phyloP scores from a whole-genome alignment of 2,113 vertebrate species.

The Microcebus lehilahytsara region DNA sequence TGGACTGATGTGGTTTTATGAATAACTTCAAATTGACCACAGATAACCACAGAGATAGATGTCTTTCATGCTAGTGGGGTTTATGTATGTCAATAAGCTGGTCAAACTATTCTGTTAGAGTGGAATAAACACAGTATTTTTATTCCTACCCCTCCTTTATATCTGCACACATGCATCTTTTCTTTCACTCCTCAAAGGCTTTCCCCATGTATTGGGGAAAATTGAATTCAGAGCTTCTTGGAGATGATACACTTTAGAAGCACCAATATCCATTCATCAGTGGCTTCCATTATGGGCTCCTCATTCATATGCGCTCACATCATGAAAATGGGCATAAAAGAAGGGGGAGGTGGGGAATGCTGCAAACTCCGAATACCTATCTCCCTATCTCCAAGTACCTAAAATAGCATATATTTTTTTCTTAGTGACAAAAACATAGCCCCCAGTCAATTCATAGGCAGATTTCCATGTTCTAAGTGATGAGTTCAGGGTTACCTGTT shows the following conservation, averaged over 20 bases:
- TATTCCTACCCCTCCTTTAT: not conserved
- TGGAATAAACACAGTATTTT: not conserved
- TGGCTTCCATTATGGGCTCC: not conserved
- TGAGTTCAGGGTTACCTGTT: not conserved
- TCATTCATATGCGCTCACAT: not conserved
- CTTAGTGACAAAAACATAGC: not conserved
- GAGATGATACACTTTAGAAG: not conserved
- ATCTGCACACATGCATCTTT: not conserved
- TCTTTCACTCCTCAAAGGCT: not conserved
- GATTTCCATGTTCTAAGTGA: not conserved
- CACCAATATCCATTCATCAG: not conserved
- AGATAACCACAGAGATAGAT: not conserved
- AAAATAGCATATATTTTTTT: not conserved
- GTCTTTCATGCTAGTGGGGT: not conserved
- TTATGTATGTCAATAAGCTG: not conserved
- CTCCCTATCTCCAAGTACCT: not conserved
- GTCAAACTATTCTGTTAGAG: not conserved
- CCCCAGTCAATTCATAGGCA: not conserved
- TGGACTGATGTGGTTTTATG: slow-evolving; percentile 36
- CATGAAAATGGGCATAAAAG: not conserved
- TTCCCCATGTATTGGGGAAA: not conserved
- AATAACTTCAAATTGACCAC: not conserved
- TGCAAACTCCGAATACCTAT: not conserved
- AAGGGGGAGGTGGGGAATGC: not conserved
- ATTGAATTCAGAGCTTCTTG: not conserved